These are phyloP conservation scores for Eira barbara DNA, from an alignment of 2,113 vertebrate genomes.

Conservation along the genomic window DNA sequence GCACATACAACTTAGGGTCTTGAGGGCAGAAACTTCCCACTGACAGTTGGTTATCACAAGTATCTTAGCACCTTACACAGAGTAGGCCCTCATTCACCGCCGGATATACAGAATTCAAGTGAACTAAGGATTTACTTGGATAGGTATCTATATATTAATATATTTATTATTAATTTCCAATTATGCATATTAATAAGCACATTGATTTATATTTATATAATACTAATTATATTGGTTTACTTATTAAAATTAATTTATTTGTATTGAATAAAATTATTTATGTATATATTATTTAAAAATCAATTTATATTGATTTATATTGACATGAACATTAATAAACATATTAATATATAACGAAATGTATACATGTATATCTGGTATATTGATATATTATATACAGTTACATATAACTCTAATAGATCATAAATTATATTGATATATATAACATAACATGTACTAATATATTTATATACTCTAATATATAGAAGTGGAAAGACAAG, in stretches of 20 bases:
- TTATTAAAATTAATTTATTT: too few relatives aligned
- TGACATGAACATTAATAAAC: background rate
- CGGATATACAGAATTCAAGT: background rate
- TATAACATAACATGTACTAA: background rate
- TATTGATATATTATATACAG: background rate
- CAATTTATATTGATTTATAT: too few relatives aligned
- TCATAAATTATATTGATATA: background rate
- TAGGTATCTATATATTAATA: background rate
- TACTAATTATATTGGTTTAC: too few relatives aligned
- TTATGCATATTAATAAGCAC: background rate
- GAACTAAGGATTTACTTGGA: background rate
- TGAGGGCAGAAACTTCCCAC: background rate
- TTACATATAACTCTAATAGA: background rate
- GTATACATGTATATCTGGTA: background rate
- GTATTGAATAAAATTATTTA: too few relatives aligned
- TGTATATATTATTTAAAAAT: too few relatives aligned
- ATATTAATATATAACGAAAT: background rate
- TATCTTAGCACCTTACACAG: background rate
- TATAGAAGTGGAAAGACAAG: background rate
- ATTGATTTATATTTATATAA: too few relatives aligned
- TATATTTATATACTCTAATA: background rate
- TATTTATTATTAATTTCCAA: background rate
- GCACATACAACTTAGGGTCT: background rate
- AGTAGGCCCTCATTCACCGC: background rate
- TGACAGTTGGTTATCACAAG: background rate